Evolutionary conservation across 1,140 invertebrate species (phyloP).

Genomic region (Armadillidium nasatum): DNA sequence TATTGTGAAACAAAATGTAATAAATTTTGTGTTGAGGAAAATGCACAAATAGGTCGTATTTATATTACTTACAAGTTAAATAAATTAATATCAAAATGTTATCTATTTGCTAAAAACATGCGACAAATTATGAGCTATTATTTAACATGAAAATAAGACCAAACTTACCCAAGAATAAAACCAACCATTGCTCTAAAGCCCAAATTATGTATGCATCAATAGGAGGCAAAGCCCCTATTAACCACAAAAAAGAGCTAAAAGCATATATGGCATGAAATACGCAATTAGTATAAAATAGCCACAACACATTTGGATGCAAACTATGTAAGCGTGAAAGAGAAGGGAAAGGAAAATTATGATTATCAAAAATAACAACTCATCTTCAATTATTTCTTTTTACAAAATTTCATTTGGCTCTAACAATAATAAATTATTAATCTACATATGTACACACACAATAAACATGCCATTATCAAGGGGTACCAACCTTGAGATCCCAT

Average conservation of each 20-base stretch:
- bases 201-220: neutral
- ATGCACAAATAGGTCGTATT: too few relatives aligned
- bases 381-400: neutral
- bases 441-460: neutral
- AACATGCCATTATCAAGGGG: neutral
- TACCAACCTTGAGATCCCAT: neutral
- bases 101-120: too few relatives aligned
- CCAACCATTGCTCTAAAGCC: neutral
- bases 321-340: neutral
- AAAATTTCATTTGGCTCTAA: neutral
- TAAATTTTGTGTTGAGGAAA: too few relatives aligned
- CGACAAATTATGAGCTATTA: too few relatives aligned
- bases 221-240: neutral
- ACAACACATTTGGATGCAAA: neutral
- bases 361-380: neutral
- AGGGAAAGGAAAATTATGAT: too few relatives aligned
- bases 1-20: too few relatives aligned
- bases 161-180: slow-evolving; percentile 6
- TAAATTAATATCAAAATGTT: too few relatives aligned
- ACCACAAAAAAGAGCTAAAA: neutral
- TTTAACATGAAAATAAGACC: neutral
- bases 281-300: neutral
- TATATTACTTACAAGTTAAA: too few relatives aligned
- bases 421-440: neutral
- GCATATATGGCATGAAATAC: neutral